phyloP scores from a whole-genome alignment of 1,140 invertebrate species.

The Drosophila parvula region DNA sequence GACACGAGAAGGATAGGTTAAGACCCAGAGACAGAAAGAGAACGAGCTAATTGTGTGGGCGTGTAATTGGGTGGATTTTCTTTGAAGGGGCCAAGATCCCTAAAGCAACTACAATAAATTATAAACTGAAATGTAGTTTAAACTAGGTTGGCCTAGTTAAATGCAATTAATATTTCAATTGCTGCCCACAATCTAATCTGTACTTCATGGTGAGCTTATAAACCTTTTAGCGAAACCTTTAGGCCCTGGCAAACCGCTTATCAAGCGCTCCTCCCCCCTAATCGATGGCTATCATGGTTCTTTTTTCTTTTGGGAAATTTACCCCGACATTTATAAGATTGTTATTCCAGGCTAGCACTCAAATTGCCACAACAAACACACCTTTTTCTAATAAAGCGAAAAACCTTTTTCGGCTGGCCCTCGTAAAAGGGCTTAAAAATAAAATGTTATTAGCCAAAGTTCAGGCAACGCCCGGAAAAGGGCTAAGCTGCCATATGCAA shows the following conservation, averaged over 20 bases:
- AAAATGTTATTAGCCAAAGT: slow-evolving; percentile 70
- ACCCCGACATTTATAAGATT: slow-evolving; percentile 27
- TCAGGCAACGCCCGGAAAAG: slow-evolving; percentile 54
- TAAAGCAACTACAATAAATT: too few relatives aligned
- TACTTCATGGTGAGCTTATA: background rate
- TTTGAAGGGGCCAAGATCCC: background rate
- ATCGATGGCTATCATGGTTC: slow-evolving; percentile 21
- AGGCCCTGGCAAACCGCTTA: slow-evolving; percentile 1
- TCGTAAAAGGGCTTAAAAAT: slow-evolving; percentile 53
- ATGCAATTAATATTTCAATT: too few relatives aligned
- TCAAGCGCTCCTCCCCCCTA: slow-evolving; percentile 4
- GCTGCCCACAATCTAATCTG: slow-evolving; percentile 15
- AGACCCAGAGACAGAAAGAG: slow-evolving; percentile 3
- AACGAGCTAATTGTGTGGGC: slow-evolving; percentile 26
- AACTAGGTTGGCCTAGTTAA: background rate
- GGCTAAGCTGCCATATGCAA: slow-evolving; percentile 37
- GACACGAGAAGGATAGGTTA: slow-evolving; percentile 19
- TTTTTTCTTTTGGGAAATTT: slow-evolving; percentile 4
- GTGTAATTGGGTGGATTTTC: slow-evolving; percentile 30
- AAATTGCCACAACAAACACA: slow-evolving; percentile 30
- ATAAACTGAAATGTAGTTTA: too few relatives aligned
- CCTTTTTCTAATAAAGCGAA: slow-evolving; percentile 49
- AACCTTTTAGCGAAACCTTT: background rate
- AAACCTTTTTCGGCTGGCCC: slow-evolving; percentile 5
- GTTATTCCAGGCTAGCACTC: slow-evolving; percentile 11